phyloP scores from a whole-genome alignment of 2,113 vertebrate genomes.

The Rhynchomys soricoides region DNA sequence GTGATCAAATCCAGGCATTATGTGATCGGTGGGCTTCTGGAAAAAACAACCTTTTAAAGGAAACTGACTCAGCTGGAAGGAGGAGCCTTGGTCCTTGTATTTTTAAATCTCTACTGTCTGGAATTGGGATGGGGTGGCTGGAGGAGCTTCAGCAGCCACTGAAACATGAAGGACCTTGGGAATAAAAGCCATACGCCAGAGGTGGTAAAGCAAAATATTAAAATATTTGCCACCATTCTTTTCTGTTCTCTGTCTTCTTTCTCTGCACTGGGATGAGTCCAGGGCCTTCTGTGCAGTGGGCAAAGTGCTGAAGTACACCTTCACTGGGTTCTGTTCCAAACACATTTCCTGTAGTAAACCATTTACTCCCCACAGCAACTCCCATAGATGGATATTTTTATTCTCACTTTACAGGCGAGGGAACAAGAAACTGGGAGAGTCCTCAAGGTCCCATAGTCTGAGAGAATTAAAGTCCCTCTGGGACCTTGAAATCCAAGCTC shows the following conservation, averaged over 20 bases:
- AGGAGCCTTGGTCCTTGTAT: background rate
- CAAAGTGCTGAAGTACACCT: background rate
- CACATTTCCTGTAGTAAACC: background rate
- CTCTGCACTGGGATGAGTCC: background rate
- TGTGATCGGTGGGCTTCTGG: background rate
- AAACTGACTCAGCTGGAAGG: background rate
- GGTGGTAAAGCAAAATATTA: background rate
- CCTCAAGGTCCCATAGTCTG: background rate
- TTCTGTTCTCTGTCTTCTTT: background rate
- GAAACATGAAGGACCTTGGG: background rate
- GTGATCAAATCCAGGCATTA: background rate
- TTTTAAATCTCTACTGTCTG: background rate
- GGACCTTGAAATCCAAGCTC: background rate
- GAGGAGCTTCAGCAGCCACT: conserved; percentile 23
- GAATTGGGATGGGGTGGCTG: background rate
- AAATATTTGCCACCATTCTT: background rate
- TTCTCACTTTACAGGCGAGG: background rate
- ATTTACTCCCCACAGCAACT: background rate
- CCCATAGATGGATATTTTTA: background rate
- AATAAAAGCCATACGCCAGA: background rate
- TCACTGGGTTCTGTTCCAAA: conserved; percentile 22
- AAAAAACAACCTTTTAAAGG: background rate
- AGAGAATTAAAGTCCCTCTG: background rate
- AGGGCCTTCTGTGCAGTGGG: background rate
- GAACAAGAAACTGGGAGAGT: background rate